Evolutionary conservation across 2,113 vertebrate genomes (phyloP).

Genomic region (Thomomys bottae): DNA sequence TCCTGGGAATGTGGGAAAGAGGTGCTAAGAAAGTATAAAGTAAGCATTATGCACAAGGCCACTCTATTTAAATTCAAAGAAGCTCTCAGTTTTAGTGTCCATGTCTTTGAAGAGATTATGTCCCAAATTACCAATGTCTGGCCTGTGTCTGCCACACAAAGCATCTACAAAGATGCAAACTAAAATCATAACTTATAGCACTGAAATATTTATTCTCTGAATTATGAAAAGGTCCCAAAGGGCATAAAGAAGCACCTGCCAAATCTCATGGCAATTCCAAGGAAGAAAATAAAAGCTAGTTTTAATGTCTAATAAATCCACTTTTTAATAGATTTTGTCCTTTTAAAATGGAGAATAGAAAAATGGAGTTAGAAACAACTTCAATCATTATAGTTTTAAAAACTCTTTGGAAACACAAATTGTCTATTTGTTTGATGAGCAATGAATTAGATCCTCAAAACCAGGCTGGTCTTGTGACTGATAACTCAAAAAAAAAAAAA

Average conservation of each 20-base stretch:
- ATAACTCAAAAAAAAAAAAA: neutral
- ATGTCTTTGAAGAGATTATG: neutral
- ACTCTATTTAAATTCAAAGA: neutral
- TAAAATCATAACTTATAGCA: neutral
- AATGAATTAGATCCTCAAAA: neutral
- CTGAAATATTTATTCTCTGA: neutral
- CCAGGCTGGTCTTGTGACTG: neutral
- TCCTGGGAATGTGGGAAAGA: neutral
- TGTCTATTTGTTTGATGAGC: neutral
- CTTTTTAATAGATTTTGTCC: neutral
- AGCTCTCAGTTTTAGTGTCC: neutral
- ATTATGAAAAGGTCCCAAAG: neutral
- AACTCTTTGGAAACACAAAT: conserved; percentile 4
- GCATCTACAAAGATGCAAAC: neutral
- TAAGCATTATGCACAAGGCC: neutral
- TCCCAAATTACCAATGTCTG: neutral
- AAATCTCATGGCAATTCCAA: neutral
- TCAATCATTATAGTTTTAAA: neutral
- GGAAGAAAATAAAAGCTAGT: neutral
- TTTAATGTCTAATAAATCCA: neutral
- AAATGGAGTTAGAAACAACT: neutral
- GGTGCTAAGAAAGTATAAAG: neutral
- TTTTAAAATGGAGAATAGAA: neutral
- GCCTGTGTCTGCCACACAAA: neutral
- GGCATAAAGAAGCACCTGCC: neutral